These are phyloP conservation scores for Eleginops maclovinus DNA, from an alignment of 2,113 vertebrate genomes.

Conservation along the genomic window DNA sequence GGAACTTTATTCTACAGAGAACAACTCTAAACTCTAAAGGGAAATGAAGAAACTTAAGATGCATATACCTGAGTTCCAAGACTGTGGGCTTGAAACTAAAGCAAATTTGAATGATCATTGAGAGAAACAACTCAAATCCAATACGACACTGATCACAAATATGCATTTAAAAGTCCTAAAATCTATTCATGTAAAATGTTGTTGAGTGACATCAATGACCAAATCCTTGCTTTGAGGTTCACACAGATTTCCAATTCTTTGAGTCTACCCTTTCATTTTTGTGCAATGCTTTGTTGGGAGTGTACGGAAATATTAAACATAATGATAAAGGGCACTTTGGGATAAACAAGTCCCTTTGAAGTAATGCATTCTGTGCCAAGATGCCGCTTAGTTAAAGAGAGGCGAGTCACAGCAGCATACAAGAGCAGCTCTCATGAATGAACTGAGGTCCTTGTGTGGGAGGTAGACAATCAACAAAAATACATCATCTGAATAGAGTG, in stretches of 20 bases:
- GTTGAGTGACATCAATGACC: not conserved
- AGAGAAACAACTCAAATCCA: conserved; percentile 38
- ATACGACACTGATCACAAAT: conserved; percentile 25
- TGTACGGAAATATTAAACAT: not conserved
- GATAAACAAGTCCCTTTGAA: not conserved
- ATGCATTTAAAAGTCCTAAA: not conserved
- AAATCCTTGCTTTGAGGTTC: not conserved
- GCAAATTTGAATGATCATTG: conserved; percentile 61
- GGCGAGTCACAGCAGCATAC: not conserved
- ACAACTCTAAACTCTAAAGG: conserved; percentile 39
- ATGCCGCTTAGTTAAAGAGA: not conserved
- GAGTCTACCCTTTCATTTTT: not conserved
- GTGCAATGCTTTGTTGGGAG: not conserved
- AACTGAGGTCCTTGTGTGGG: not conserved
- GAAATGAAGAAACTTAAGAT: conserved; percentile 33
- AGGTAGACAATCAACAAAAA: not conserved
- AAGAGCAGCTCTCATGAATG: conserved; percentile 1
- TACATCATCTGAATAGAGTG: not conserved
- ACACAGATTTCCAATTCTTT: not conserved
- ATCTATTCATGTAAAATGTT: not conserved
- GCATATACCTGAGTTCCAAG: conserved; percentile 69
- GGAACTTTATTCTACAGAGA: conserved; percentile 16
- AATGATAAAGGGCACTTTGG: not conserved
- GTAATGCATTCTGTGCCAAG: not conserved
- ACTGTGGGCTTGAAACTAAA: conserved; percentile 74